Evolutionary conservation across 2,888 invertebrate species (phyloP), one percentile per base, ranked within the genome.

Genomic region (Bimastos eiseni): DNA sequence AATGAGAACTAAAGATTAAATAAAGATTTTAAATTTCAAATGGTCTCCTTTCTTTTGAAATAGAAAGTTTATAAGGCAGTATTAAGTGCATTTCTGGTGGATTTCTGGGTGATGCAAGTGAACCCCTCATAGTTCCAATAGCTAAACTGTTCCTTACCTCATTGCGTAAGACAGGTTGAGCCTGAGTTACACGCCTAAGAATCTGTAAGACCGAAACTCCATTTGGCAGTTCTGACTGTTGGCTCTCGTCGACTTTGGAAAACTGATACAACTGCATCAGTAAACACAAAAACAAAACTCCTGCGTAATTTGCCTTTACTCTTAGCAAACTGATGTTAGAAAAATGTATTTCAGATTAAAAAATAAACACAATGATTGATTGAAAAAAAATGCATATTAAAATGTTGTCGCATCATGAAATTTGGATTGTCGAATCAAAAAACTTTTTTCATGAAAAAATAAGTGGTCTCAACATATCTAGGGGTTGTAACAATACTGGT

Each of bases 211-310:
- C 92, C 24, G 93, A 92, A 30, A 94, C 91, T 49, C 93, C 93
- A 91, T 94, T 93, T 33, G 95, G 94, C 13, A 95, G 91, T 90
- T 94, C 94, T 86, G 91, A 70, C n/a, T 70, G 30, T 70, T 70
- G 70, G n/a, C 70, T 92, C 11, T 93, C 92, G 88, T 95, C 94
- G 93, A 93, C 94, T 13, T 94, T 94, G 37, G 94, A 94, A 91
- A 93, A 95, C 91, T 94, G 94, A 91, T 94, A 94, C 36, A 95
- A 92, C 94, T 95, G 92, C 19, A 49, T 88, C 36, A 55, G 37
- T 89, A 33, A 89, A 36, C 17, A 88, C n/a, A 49, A 8, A 41
- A 15, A 15, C 41, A 41, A 11, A 41, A 6, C 15, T n/a, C n/a
- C n/a, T n/a, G n/a, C n/a, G n/a, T n/a, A n/a, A n/a, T n/a, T n/a